Evolutionary conservation across 2,888 invertebrate genomes (phyloP), one percentile per base, ranked within the genome.

Genomic region (Cataglyphis cursor): DNA sequence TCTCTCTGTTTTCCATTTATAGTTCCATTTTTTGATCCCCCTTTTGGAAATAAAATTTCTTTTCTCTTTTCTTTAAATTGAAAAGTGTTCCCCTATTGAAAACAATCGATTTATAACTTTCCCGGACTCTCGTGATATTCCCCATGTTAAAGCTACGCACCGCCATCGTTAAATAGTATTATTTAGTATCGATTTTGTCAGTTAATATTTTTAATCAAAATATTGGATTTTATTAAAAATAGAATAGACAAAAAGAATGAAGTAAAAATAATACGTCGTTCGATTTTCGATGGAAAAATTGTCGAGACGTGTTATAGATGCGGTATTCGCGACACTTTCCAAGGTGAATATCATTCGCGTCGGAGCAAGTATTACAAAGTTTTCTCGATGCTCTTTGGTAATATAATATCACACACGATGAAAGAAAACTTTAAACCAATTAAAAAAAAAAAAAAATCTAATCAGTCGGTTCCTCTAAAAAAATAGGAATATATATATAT

Each of bases 351-450:
- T 21, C 88, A 76, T 28, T 62, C 74, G 73, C 70, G 88, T 84
- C 90, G 84, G 91, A 92, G 90, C 92, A 90, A 90, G 90, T 91
- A 48, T 84, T 82, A 83, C 89, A 92, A 92, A 90, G 90, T 92
- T 93, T 93, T 94, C 92, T 90, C 91, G 93, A 94, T 94, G 94
- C 93, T 95, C 95, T 95, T 95, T 95, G 95, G 95, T 95, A 95
- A 94, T 91, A 93, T 92, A 93, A 94, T 95, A 95, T 95, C 95
- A 95, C 95, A 95, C 94, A 95, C 94, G 90, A 93, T 92, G 91
- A 93, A 93, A 90, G 92, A 92, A 88, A 93, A 92, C 89, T 92
- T 92, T 92, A 92, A 93, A 93, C 93, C 94, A 93, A 94, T 94
- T 89, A 89, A 91, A 89, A 90, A 90, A 91, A 91, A 66, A 54